phyloP scores from a whole-genome alignment of 2,113 vertebrate genomes.

The cattle (Bos taurus) region DNA sequence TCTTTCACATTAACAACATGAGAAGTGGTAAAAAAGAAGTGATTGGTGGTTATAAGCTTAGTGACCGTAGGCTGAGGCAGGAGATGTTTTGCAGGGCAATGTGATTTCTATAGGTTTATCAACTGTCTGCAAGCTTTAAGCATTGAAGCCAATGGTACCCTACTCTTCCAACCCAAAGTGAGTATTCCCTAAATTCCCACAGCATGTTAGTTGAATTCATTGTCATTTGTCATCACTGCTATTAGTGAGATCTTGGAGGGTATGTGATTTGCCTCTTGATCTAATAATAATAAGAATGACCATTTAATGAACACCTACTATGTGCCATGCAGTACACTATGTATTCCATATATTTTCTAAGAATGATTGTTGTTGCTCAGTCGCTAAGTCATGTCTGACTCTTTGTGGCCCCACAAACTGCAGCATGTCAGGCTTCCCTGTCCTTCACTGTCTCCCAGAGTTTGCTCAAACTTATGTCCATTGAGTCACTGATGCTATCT shows the following conservation, averaged over 20 bases:
- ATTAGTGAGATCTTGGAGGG: neutral
- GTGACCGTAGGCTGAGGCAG: neutral
- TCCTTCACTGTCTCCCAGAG: neutral
- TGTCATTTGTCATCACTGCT: neutral
- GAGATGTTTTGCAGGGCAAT: neutral
- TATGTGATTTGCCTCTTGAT: neutral
- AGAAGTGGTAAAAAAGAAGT: neutral
- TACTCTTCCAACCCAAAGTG: neutral
- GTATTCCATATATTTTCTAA: neutral
- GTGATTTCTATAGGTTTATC: neutral
- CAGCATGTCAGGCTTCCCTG: neutral
- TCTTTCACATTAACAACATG: conserved; percentile 26
- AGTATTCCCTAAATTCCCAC: neutral
- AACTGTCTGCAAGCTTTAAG: neutral
- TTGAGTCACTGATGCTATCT: neutral
- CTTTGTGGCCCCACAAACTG: neutral
- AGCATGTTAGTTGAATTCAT: neutral
- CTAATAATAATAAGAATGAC: neutral
- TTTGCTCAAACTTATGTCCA: neutral
- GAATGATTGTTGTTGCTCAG: neutral
- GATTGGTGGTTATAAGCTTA: neutral
- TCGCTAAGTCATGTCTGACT: neutral
- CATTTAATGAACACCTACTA: neutral
- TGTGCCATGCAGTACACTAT: neutral
- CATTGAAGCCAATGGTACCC: neutral